These are phyloP conservation scores for Heliconius eleuchia DNA, from an alignment of 1,140 invertebrate species.

Conservation along the genomic window DNA sequence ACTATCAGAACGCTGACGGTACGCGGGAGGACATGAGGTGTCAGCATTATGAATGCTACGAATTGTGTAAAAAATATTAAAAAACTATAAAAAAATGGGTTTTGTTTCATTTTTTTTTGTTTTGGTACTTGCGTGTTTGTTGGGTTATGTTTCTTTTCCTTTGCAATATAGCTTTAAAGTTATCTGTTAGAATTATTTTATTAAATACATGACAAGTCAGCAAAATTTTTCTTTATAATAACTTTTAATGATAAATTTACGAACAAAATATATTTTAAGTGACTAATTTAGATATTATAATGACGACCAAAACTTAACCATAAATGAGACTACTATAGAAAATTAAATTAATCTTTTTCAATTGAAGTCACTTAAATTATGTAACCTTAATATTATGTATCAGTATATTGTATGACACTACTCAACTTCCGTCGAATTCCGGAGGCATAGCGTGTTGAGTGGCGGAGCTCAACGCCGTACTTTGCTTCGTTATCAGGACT, in stretches of 20 bases:
- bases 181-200: too few species aligned
- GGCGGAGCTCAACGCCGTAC: too few species aligned
- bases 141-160: not conserved
- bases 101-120: constrained; percentile 64
- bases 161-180: too few species aligned
- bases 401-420: too few species aligned
- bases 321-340: too few species aligned
- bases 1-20: constrained; percentile 63
- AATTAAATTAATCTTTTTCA: not conserved
- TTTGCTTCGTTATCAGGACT: too few species aligned
- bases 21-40: constrained; percentile 63
- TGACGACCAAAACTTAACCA: not conserved
- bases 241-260: not conserved
- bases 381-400: not conserved
- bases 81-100: constrained; percentile 70
- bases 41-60: constrained; percentile 83
- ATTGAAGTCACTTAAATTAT: not conserved
- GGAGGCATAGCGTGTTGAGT: too few species aligned
- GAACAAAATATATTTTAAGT: too few species aligned
- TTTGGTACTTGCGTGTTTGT: too few species aligned
- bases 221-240: too few species aligned
- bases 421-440: not conserved
- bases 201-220: too few species aligned
- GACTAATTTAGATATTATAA: not conserved
- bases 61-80: constrained; percentile 83